Base-by-base conservation (phyloP, 2,888 invertebrate genomes). In the Mythimna ferrago region DNA sequence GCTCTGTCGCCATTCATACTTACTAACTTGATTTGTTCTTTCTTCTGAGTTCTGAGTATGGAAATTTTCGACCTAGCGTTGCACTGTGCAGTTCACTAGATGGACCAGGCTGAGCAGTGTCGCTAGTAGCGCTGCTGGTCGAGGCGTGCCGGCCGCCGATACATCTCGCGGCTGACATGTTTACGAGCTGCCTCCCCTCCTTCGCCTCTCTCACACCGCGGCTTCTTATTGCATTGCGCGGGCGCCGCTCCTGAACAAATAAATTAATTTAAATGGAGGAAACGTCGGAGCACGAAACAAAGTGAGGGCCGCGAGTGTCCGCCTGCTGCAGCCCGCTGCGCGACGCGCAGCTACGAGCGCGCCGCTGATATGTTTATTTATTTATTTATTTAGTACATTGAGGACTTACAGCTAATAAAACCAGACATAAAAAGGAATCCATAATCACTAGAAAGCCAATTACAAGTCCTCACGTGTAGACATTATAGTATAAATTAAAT, bases 181-280 rank as follows among this genome's bases (percentile, higher is more conserved):
- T 94, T 93, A 94, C 90, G 92, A 92, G 88, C 85, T 65, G 60
- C 71, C 2, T 9, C 19, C 51, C 19, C 16, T 16, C 16, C 16
- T n/a, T n/a, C 75, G 72, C 81, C 80, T 67, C 58, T 62, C 38
- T 57, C 73, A n/a, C 72, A 67, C 71, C 71, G 73, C 21, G 71
- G 66, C 82, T 76, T 89, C 89, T 88, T 89, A 87, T 91, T 90
- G 92, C 92, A 90, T 90, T 88, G 91, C 89, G 83, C 85, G 80
- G 78, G 81, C 81, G 86, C 86, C 84, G 82, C 78, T 65, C 66
- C 74, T 81, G 79, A 79, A 86, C 90, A 89, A 88, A 93, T 93
- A 93, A 93, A 93, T 93, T 91, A 92, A 90, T 90, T 90, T 90
- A 92, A 92, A 92, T 91, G 90, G 88, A 92, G 92, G 93, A 86